phyloP scores from a whole-genome alignment of 2,797 vertebrate genomes.

The Liparis tanakae region DNA sequence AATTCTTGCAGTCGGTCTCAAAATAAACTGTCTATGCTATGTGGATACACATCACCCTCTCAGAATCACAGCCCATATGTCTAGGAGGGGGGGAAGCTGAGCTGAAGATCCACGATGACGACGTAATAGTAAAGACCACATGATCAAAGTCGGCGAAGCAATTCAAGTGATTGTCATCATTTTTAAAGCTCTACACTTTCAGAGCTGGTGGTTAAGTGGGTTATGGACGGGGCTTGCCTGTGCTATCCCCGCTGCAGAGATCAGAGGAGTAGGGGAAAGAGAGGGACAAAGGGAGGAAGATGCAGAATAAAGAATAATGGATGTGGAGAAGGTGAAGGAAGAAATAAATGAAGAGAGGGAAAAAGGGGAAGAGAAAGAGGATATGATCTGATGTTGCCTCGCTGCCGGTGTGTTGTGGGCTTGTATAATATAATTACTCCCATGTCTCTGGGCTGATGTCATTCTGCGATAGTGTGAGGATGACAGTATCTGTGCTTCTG shows the following conservation, averaged over 20 bases:
- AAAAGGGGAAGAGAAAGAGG: conserved; percentile 22
- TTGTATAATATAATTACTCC: conserved; percentile 84
- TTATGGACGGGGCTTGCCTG: conserved; percentile 49
- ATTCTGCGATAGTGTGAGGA: conserved; percentile 76
- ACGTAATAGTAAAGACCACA: conserved; percentile 27
- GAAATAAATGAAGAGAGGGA: background rate
- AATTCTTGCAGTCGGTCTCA: background rate
- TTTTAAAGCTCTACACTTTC: conserved; percentile 74
- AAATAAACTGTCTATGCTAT: background rate
- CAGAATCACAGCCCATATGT: conserved; percentile 1
- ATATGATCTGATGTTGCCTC: conserved; percentile 76
- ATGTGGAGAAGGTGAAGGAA: conserved; percentile 26
- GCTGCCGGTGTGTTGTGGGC: conserved; percentile 77
- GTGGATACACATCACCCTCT: background rate
- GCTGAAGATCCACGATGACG: conserved; percentile 21
- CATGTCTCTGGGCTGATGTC: conserved; percentile 82
- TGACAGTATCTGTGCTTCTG: conserved; percentile 75
- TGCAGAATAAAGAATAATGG: background rate
- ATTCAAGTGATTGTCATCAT: conserved; percentile 76
- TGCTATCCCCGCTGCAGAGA: conserved; percentile 34
- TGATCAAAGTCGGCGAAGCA: conserved; percentile 71
- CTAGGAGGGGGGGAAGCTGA: background rate
- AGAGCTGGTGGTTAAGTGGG: conserved; percentile 70
- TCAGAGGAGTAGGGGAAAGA: conserved; percentile 17
- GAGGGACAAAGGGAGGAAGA: conserved; percentile 8